Evolutionary conservation across 2,888 invertebrate genomes (phyloP).

Genomic region (Arctia plantaginis): DNA sequence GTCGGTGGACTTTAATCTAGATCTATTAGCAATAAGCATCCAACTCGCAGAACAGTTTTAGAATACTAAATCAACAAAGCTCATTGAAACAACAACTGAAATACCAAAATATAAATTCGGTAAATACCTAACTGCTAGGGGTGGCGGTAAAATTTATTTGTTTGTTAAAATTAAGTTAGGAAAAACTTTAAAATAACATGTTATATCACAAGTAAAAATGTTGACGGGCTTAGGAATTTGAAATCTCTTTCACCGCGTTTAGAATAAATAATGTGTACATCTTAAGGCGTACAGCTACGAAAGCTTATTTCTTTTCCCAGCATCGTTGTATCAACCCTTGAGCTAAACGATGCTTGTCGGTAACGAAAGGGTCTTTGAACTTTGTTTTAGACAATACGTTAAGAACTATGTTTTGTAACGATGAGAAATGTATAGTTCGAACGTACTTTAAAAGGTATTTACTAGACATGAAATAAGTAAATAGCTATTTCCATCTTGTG

Average conservation of each 20-base stretch:
- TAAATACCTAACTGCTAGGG: not conserved
- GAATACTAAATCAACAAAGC: conserved; percentile 38
- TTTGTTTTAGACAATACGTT: not conserved
- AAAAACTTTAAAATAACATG: not conserved
- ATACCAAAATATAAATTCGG: conserved; percentile 23
- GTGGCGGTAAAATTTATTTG: not conserved
- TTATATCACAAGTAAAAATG: not conserved
- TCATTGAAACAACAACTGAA: conserved; percentile 24
- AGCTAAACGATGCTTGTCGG: not conserved
- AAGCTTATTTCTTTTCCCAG: not conserved
- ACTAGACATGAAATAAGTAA: not conserved
- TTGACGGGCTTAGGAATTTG: not conserved
- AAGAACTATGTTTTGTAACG: not conserved
- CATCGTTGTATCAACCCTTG: not conserved
- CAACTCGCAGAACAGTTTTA: not conserved
- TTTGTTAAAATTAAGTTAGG: not conserved
- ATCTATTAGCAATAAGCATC: conserved; percentile 11
- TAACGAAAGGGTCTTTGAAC: not conserved
- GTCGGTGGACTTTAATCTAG: conserved; percentile 25
- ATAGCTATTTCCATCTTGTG: not conserved
- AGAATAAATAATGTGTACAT: no score
- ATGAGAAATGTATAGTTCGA: not conserved
- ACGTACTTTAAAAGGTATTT: not conserved
- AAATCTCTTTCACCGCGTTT: not conserved
- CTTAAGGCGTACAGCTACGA: not conserved